Base-by-base conservation (phyloP, 2,797 vertebrate species). In the Aldrovandia affinis region DNA sequence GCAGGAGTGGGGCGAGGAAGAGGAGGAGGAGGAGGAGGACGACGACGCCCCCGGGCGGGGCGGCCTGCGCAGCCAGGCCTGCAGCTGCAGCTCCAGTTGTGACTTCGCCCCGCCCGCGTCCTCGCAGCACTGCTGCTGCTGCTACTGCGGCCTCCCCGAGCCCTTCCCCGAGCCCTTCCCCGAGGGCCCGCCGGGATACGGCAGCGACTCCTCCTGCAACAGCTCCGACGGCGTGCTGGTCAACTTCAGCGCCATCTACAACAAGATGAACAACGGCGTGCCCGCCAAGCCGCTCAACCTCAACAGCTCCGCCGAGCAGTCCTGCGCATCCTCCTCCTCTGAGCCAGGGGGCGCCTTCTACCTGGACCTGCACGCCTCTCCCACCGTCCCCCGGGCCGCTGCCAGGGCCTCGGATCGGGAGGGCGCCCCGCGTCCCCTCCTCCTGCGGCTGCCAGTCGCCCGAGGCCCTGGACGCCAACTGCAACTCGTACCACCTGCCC, bases 191-290 rank as follows among this genome's bases (percentile, higher is more conserved):
- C 96, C 95, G 86, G 96, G 96, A 83, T 97, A 97, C 0, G 92
- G 95, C 89, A 99, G 97, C 9, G 98, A 99, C 93, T 98, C 97
- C 0, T 99, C 98, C 42, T 99, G 97, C 94, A 98, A 97, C 93
- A 98, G 98, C 88, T 99, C 98, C 0, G 97, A 99, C 0, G 98
- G 98, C 0, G 96, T 98, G 47, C 95, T 99, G 22, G 97, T 99
- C 86, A 99, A 97, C 89, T 98, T 99, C 95, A 99, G 97, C 25
- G 92, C 98, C 83, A 98, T 99, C 85, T 99, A 97, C 94, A 97
- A 96, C 93, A 98, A 98, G 89, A 96, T 96, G 94, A 98, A 96
- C 68, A 95, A 96, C 82, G 88, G 94, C 28, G 89, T 94, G 25
- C 94, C 93, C 0, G 93, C 97, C 83, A 97, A 93, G 70, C 93